These are phyloP conservation scores for Labeo catla DNA, from an alignment of 2,113 vertebrate species.

Conservation along the genomic window DNA sequence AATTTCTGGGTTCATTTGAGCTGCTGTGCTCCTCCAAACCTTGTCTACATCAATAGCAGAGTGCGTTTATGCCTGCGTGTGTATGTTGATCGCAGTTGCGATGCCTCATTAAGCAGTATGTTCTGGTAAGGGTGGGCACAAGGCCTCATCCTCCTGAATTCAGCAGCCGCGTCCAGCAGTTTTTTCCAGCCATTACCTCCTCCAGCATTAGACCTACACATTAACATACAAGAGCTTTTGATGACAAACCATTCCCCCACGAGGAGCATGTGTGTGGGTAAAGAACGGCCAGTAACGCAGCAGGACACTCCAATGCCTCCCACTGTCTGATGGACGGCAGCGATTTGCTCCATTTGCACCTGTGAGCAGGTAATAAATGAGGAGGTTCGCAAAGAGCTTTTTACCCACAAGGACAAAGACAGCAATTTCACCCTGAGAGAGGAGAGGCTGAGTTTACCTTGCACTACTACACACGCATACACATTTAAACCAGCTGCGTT, in stretches of 20 bases:
- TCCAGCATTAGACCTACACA: slow-evolving; percentile 40
- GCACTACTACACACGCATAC: slow-evolving; percentile 18
- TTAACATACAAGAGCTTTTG: slow-evolving; percentile 51
- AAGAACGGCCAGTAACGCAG: slow-evolving; percentile 35
- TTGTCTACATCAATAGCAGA: slow-evolving; percentile 25
- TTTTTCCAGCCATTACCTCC: slow-evolving; percentile 50
- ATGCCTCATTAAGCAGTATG: slow-evolving; percentile 53
- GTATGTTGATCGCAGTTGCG: slow-evolving; percentile 24
- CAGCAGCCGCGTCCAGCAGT: slow-evolving; percentile 28
- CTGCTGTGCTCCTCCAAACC: slow-evolving; percentile 42
- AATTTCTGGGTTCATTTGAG: slow-evolving; percentile 39
- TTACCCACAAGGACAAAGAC: slow-evolving; percentile 52
- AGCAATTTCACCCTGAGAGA: slow-evolving; percentile 47
- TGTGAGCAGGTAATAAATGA: slow-evolving; percentile 53
- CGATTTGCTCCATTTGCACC: slow-evolving; percentile 55
- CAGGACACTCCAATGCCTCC: slow-evolving; percentile 39
- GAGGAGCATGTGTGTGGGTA: slow-evolving; percentile 4
- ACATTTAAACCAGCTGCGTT: slow-evolving; percentile 13
- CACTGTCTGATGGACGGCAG: slow-evolving; percentile 45
- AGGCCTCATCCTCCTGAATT: slow-evolving; percentile 38
- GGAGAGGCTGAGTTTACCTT: slow-evolving; percentile 13
- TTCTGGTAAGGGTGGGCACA: slow-evolving; percentile 6
- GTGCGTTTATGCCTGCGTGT: slow-evolving; percentile 26
- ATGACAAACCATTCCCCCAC: slow-evolving; percentile 27
- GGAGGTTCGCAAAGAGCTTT: slow-evolving; percentile 33